Evolutionary conservation across 2,888 invertebrate species (phyloP).

Genomic region (Eupeodes luniger): DNA sequence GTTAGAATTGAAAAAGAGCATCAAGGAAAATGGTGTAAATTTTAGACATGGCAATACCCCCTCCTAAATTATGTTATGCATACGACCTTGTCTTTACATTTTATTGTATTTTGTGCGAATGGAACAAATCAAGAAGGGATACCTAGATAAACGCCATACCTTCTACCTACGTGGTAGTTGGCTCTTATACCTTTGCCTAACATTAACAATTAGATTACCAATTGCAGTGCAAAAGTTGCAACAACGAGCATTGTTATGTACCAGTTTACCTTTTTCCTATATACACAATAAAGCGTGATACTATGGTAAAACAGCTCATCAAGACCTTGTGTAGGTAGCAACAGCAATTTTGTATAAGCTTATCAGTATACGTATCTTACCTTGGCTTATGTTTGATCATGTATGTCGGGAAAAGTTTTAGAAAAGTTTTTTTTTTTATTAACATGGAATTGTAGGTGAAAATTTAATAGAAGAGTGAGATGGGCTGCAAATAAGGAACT

Average conservation of each 20-base stretch:
- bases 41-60: background rate
- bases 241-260: slow-evolving; percentile 54
- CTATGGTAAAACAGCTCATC: slow-evolving; percentile 52
- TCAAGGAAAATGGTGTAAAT: too few relatives aligned
- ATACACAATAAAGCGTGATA: background rate
- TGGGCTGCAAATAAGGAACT: too few relatives aligned
- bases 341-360: background rate
- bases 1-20: too few relatives aligned
- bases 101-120: background rate
- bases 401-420: too few relatives aligned
- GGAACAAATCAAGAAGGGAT: slow-evolving; percentile 1
- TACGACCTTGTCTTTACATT: background rate
- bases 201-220: slow-evolving; percentile 70
- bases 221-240: slow-evolving; percentile 60
- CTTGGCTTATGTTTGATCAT: too few relatives aligned
- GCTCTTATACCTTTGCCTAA: slow-evolving; percentile 50
- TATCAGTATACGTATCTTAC: too few relatives aligned
- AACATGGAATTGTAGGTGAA: too few relatives aligned
- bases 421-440: too few relatives aligned
- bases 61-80: background rate
- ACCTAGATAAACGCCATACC: background rate
- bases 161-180: background rate
- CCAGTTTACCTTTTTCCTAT: background rate
- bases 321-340: background rate
- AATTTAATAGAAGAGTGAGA: too few relatives aligned